Percentiles rank a stretch among this genome's conserved stretches.
Evolutionary conservation across 2,888 invertebrate species (phyloP).

Genomic region (Eupelmus urozonus): DNA sequence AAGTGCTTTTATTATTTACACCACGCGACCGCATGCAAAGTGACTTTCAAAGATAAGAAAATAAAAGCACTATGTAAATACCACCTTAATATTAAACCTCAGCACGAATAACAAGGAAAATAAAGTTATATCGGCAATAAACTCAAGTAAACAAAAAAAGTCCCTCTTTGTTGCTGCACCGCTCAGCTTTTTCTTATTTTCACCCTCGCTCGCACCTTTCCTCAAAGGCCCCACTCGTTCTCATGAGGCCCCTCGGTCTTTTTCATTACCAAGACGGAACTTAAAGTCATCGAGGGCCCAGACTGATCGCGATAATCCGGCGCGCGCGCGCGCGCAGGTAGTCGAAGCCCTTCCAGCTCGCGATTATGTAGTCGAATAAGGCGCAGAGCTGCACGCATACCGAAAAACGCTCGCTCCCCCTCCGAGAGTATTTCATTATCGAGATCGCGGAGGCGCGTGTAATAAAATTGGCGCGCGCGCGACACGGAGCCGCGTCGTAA

Average conservation of each 20-base stretch:
- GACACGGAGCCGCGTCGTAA: conserved; percentile 24
- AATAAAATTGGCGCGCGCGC: conserved; percentile 67
- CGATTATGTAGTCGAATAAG: conserved; percentile 66
- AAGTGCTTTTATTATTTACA: too few relatives aligned
- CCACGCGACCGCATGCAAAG: too few relatives aligned
- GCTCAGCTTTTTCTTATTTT: conserved; percentile 17
- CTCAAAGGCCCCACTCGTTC: not conserved
- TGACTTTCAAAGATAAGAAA: too few relatives aligned
- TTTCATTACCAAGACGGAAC: conserved; percentile 56
- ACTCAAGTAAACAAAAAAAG: conserved; percentile 39
- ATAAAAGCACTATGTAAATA: too few relatives aligned
- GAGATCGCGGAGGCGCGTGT: conserved; percentile 65
- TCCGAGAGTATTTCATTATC: conserved; percentile 69
- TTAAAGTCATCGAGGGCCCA: conserved; percentile 44
- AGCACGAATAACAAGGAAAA: conserved; percentile 19
- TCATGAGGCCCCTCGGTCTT: conserved; percentile 13
- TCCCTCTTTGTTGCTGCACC: not conserved
- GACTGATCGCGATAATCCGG: conserved; percentile 55
- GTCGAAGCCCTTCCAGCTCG: conserved; percentile 60
- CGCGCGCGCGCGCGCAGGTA: conserved; percentile 47
- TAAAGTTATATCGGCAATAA: conserved; percentile 43
- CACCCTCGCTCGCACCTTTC: not conserved
- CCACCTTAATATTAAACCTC: too few relatives aligned
- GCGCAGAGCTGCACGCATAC: conserved; percentile 58
- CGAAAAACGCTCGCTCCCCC: conserved; percentile 57